Conservation (phyloP, 2,113 vertebrate species). For the Pterocles orientalis region DNA sequence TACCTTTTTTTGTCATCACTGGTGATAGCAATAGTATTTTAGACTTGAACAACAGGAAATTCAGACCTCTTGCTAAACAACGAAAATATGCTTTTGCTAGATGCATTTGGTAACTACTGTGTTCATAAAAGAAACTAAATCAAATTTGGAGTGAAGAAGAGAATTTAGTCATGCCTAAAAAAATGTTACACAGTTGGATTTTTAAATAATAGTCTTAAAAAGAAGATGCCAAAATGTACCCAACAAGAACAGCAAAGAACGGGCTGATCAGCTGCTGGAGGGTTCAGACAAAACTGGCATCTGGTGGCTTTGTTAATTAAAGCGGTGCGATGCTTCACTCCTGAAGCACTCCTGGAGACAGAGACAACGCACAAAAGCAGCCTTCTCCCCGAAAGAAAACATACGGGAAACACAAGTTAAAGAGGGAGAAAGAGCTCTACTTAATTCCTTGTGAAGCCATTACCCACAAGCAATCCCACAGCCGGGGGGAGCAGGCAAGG, state of each 20-base stretch:
- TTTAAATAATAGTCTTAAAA: not conserved
- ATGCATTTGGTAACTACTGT: not conserved
- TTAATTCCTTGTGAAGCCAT: not conserved
- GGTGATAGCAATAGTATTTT: not conserved
- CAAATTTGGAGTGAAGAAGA: not conserved
- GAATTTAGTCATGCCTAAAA: not conserved
- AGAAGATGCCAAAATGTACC: not conserved
- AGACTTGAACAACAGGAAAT: not conserved
- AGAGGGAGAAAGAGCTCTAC: not conserved
- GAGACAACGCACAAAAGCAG: not conserved
- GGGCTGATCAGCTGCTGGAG: not conserved
- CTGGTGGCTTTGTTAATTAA: not conserved
- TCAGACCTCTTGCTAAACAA: not conserved
- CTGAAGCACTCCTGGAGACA: not conserved
- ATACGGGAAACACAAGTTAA: not conserved
- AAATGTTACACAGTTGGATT: not conserved
- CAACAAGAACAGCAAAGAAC: not conserved
- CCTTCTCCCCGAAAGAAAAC: not conserved
- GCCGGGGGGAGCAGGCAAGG: accelerated
- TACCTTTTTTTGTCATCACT: not conserved
- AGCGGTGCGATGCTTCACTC: accelerated
- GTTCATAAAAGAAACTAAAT: not conserved
- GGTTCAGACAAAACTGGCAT: not conserved
- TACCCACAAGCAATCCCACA: not conserved
- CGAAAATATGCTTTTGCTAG: not conserved